These are phyloP conservation scores for Cydia pomonella DNA, from an alignment of 1,140 invertebrate species.

Conservation along the genomic window DNA sequence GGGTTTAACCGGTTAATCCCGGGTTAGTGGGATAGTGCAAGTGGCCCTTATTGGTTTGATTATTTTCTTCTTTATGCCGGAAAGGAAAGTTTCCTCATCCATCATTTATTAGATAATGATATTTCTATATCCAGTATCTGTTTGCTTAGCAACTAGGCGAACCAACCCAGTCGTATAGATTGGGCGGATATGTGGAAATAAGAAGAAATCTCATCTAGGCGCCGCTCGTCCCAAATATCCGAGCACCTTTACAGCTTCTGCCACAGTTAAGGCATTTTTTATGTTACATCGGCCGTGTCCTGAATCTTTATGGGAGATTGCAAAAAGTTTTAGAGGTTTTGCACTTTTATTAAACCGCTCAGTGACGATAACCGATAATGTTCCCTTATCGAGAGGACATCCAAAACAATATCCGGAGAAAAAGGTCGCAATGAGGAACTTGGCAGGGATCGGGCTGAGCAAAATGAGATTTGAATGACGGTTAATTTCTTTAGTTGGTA, in stretches of 20 bases:
- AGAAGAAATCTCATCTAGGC: conserved; percentile 28
- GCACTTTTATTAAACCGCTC: conserved; percentile 36
- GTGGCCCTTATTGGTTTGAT: not conserved
- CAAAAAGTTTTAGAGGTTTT: conserved; percentile 41
- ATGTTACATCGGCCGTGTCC: conserved; percentile 50
- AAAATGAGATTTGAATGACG: not conserved
- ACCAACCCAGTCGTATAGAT: conserved; percentile 13
- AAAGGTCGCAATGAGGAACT: conserved; percentile 15
- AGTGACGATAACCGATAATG: conserved; percentile 35
- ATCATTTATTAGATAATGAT: conserved; percentile 3
- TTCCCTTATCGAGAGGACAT: conserved; percentile 35
- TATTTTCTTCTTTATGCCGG: not conserved
- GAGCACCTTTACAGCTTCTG: conserved; percentile 57
- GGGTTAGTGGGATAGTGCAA: too few species aligned
- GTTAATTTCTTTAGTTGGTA: conserved; percentile 14
- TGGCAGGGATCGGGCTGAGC: not conserved
- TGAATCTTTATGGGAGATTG: conserved; percentile 44
- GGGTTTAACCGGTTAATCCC: too few species aligned
- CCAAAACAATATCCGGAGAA: conserved; percentile 40
- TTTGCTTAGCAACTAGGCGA: conserved; percentile 20
- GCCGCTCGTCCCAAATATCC: conserved; percentile 42
- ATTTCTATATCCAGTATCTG: not conserved
- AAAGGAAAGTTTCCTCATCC: not conserved
- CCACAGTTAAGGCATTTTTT: conserved; percentile 52
- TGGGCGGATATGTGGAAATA: conserved; percentile 23